These are phyloP conservation scores for Rhagonycha lutea DNA, from an alignment of 2,888 invertebrate genomes.

Conservation along the genomic window DNA sequence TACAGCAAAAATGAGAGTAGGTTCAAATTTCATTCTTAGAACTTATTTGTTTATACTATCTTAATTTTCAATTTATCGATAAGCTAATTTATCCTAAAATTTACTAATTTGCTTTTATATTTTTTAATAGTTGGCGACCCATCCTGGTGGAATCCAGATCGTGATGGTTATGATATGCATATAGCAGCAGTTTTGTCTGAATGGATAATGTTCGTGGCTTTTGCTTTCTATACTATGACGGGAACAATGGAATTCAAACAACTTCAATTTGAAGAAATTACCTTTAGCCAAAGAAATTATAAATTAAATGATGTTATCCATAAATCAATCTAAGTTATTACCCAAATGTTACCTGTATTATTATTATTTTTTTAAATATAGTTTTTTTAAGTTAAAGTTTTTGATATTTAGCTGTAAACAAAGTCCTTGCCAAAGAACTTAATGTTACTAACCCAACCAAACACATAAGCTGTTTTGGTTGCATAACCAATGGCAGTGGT, in stretches of 20 bases:
- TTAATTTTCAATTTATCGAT: not conserved
- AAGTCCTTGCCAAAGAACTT: too few relatives aligned
- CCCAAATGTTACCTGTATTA: not conserved
- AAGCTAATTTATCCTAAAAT: not conserved
- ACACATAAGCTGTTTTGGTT: too few relatives aligned
- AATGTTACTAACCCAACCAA: too few relatives aligned
- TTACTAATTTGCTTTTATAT: too few relatives aligned
- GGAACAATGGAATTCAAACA: constrained; percentile 13
- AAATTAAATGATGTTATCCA: not conserved
- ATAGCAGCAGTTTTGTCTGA: constrained; percentile 9
- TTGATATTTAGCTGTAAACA: not conserved
- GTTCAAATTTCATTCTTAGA: not conserved
- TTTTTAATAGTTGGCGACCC: not conserved
- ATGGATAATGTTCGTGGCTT: constrained; percentile 4
- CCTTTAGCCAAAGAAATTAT: not conserved
- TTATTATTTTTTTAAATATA: not conserved
- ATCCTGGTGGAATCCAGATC: constrained; percentile 12
- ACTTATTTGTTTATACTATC: not conserved
- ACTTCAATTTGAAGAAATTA: constrained; percentile 11
- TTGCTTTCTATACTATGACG: constrained; percentile 2
- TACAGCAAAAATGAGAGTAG: not conserved
- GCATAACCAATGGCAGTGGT: too few relatives aligned
- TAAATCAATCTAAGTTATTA: not conserved
- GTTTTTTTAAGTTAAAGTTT: not conserved
- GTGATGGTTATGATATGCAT: constrained; percentile 6